These are phyloP conservation scores for Rhagophthalmus giganteus DNA, from an alignment of 2,888 invertebrate species.

Conservation along the genomic window DNA sequence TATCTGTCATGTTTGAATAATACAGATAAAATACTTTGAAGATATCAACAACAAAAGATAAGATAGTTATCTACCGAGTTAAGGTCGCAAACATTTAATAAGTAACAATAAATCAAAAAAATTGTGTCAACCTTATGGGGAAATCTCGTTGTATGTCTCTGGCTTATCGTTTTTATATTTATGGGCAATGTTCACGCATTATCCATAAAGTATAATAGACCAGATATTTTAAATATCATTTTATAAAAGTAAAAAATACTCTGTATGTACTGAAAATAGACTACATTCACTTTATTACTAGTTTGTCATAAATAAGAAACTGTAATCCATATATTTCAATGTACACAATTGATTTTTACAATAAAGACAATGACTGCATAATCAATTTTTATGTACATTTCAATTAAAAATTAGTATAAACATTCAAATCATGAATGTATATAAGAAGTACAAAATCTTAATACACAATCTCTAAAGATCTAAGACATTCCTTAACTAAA, in stretches of 20 bases:
- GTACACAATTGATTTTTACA: slow-evolving; percentile 15
- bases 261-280: slow-evolving; percentile 30
- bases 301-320: slow-evolving; percentile 17
- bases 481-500: slow-evolving; percentile 24
- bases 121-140: too few relatives aligned
- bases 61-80: too few relatives aligned
- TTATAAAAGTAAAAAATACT: slow-evolving; percentile 25
- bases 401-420: slow-evolving; percentile 21
- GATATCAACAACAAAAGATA: too few relatives aligned
- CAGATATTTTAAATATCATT: neutral
- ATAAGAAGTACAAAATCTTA: slow-evolving; percentile 27
- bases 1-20: too few relatives aligned
- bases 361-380: slow-evolving; percentile 10
- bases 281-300: slow-evolving; percentile 27
- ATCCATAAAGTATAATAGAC: too few relatives aligned
- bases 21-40: too few relatives aligned
- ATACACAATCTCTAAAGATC: slow-evolving; percentile 25
- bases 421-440: slow-evolving; percentile 17
- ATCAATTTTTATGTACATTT: slow-evolving; percentile 18
- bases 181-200: too few relatives aligned
- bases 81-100: too few relatives aligned
- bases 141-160: too few relatives aligned
- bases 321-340: slow-evolving; percentile 4
- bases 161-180: too few relatives aligned
- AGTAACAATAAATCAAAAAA: too few relatives aligned